Percentiles rank a stretch among this genome's conserved stretches.
These are phyloP conservation scores for Agrochola lychnidis DNA, from an alignment of 2,888 invertebrate genomes.

Conservation along the genomic window DNA sequence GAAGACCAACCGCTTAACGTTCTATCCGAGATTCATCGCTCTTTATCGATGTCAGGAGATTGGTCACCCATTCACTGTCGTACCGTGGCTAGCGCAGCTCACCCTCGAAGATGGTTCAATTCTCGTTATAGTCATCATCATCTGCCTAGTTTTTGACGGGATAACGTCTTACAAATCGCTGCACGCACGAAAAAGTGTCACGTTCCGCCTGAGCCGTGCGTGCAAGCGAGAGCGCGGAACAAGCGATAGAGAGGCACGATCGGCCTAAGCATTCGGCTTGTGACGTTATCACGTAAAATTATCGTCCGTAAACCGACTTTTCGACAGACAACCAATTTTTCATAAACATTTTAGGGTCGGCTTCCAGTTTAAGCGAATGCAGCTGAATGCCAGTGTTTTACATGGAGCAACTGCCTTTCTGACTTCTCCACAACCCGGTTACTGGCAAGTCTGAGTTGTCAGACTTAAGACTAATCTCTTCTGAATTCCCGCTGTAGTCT, in stretches of 20 bases:
- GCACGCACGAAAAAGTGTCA: too few relatives aligned
- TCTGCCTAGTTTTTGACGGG: neutral
- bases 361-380: neutral
- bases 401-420: neutral
- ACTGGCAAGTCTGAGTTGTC: neutral
- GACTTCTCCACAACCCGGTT: neutral
- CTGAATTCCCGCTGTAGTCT: neutral
- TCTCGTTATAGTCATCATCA: neutral
- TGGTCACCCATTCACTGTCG: neutral
- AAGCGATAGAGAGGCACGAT: too few relatives aligned
- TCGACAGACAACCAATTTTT: neutral
- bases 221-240: too few relatives aligned
- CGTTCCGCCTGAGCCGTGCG: too few relatives aligned
- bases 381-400: neutral
- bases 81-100: neutral
- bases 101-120: neutral
- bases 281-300: too few relatives aligned
- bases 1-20: too few relatives aligned
- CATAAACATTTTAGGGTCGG: neutral
- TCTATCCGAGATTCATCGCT: too few relatives aligned
- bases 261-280: too few relatives aligned
- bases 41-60: neutral
- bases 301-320: too few relatives aligned
- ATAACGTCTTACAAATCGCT: too few relatives aligned
- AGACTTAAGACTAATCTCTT: neutral